Evolutionary conservation across 1,140 invertebrate genomes (phyloP).

Genomic region (Melitaea cinxia): DNA sequence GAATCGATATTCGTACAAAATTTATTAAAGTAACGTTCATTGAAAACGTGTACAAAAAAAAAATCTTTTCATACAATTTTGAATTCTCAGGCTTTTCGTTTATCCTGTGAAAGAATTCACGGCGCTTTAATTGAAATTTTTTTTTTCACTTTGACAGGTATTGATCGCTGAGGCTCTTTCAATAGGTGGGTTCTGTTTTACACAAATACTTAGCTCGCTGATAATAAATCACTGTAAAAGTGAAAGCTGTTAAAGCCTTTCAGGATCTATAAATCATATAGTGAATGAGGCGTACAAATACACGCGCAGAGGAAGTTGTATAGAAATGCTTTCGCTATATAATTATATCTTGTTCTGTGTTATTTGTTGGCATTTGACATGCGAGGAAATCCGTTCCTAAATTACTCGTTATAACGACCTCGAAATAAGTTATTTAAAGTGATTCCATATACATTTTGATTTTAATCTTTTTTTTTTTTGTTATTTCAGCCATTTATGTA

Average conservation of each 20-base stretch:
- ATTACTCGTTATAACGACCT: background rate
- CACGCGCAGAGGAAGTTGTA: slow-evolving; percentile 35
- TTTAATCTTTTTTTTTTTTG: background rate
- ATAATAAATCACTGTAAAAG: slow-evolving; percentile 74
- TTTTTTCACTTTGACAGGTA: slow-evolving; percentile 73
- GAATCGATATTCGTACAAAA: slow-evolving; percentile 46
- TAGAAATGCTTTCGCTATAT: slow-evolving; percentile 13
- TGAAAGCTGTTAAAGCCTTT: slow-evolving; percentile 70
- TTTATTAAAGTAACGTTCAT: slow-evolving; percentile 54
- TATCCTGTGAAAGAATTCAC: slow-evolving; percentile 68
- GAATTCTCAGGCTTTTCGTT: slow-evolving; percentile 69
- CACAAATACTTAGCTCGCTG: slow-evolving; percentile 61
- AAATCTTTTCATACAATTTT: slow-evolving; percentile 70
- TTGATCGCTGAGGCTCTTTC: slow-evolving; percentile 66
- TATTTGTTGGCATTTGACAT: slow-evolving; percentile 2
- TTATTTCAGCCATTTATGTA: too few species aligned
- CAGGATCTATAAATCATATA: slow-evolving; percentile 68
- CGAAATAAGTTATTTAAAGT: background rate
- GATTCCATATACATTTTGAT: background rate
- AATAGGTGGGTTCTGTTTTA: slow-evolving; percentile 65
- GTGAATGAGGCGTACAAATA: slow-evolving; percentile 47
- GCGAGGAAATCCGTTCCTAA: background rate
- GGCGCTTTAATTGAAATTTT: slow-evolving; percentile 66
- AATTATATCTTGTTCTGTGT: slow-evolving; percentile 17
- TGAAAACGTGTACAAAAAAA: slow-evolving; percentile 55